Percentiles rank a stretch among this genome's conserved stretches.
These are phyloP conservation scores for Leuctra nigra DNA, from an alignment of 2,888 invertebrate genomes.

Conservation along the genomic window DNA sequence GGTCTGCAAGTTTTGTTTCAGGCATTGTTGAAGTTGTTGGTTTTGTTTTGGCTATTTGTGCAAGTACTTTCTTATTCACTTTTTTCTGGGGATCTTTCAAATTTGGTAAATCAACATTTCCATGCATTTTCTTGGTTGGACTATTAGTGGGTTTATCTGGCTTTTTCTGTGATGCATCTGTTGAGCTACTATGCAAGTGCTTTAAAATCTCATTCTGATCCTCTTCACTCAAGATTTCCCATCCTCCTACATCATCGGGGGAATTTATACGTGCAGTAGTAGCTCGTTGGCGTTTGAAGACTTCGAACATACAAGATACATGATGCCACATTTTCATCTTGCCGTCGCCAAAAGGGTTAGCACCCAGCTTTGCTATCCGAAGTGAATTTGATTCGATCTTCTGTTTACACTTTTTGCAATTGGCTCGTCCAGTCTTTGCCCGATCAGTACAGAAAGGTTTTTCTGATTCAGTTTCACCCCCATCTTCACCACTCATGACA, in stretches of 20 bases:
- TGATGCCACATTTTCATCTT: conserved; percentile 84
- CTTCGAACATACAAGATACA: conserved; percentile 70
- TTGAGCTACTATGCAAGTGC: conserved; percentile 38
- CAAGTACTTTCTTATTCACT: background rate
- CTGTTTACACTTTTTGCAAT: conserved; percentile 81
- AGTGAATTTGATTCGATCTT: conserved; percentile 65
- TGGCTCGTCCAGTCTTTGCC: conserved; percentile 72
- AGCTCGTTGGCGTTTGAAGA: conserved; percentile 68
- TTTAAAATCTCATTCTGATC: conserved; percentile 57
- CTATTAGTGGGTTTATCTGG: background rate
- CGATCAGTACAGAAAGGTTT: conserved; percentile 65
- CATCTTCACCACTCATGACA: background rate
- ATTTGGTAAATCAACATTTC: too few relatives aligned
- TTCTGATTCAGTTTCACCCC: conserved; percentile 32
- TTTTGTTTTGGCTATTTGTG: background rate
- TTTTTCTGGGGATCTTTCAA: conserved; percentile 35
- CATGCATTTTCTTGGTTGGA: conserved; percentile 31
- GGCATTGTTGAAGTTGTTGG: background rate
- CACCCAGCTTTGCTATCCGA: conserved; percentile 67
- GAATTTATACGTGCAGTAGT: conserved; percentile 74
- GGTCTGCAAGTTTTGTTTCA: conserved; percentile 3
- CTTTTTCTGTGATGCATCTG: conserved; percentile 34
- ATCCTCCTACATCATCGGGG: conserved; percentile 71
- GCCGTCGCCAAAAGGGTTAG: conserved; percentile 68
- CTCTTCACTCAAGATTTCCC: conserved; percentile 56